Conservation (phyloP, 2,888 invertebrate genomes). For the Drymonia ruficornis region DNA sequence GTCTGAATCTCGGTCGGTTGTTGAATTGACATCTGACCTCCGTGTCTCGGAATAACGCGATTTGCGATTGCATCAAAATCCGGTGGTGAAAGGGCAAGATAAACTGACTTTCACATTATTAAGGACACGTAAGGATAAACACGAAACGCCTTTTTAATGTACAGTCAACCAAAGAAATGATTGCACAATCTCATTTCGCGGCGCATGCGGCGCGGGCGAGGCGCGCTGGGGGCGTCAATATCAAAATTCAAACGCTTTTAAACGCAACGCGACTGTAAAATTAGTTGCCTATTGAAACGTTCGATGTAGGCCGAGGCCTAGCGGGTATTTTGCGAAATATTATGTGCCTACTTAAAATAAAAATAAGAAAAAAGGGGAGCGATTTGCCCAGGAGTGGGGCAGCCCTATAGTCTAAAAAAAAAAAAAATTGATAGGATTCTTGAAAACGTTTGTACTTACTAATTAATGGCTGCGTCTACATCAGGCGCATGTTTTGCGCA, state of each 20-base stretch:
- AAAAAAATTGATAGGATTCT: too few relatives aligned
- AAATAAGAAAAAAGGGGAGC: too few relatives aligned
- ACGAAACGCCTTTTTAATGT: conserved; percentile 3
- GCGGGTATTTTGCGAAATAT: conserved; percentile 7
- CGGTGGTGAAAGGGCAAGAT: not conserved
- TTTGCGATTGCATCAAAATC: not conserved
- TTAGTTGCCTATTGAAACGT: conserved; percentile 64
- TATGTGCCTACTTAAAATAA: too few relatives aligned
- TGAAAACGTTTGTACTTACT: too few relatives aligned
- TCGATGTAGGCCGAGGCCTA: conserved; percentile 23
- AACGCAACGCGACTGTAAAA: conserved; percentile 68
- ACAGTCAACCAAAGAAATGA: conserved; percentile 28
- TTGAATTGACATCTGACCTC: too few relatives aligned
- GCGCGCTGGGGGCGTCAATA: conserved; percentile 53
- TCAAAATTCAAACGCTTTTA: conserved; percentile 67
- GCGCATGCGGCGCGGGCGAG: conserved; percentile 38
- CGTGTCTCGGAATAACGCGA: too few relatives aligned
- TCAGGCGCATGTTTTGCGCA: too few relatives aligned
- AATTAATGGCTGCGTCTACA: too few relatives aligned
- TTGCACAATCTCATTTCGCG: conserved; percentile 26
- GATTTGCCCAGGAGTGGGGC: too few relatives aligned
- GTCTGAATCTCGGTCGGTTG: too few relatives aligned
- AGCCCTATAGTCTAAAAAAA: too few relatives aligned
- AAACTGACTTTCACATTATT: not conserved
- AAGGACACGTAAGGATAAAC: not conserved